Base-by-base conservation (phyloP, 2,888 invertebrate species). In the Ypsolopha sequella region DNA sequence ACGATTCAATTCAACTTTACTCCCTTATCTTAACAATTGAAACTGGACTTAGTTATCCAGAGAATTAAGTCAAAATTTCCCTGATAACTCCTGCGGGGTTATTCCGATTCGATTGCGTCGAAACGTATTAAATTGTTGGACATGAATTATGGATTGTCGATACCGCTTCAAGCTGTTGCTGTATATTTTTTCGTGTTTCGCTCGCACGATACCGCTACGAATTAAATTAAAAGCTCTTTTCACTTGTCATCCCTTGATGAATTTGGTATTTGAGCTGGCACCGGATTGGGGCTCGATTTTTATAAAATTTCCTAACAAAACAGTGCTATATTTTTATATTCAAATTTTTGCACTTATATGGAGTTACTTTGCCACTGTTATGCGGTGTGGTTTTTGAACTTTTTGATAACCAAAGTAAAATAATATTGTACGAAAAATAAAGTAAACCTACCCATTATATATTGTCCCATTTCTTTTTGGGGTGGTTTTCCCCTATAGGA, bases 101-200 rank as follows among this genome's bases (percentile, higher is more conserved):
- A 71, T 62, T 66, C 61, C 65, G 59, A 61, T 67, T 63, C 55
- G 55, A 57, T 59, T 60, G 60, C 59, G 65, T 66, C 60, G 67
- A 74, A 73, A 75, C 71, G 77, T 85, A 86, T 86, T 81, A 85
- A 85, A 86, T 84, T 86, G 85, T 85, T 75, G 75, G 81, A 84
- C 86, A 86, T 86, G 85, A 86, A 86, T 86, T 85, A 86, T 86
- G 84, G 84, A 86, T 86, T 86, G 85, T 85, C 86, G 86, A 86
- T 86, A 85, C 80, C 80, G 85, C 84, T 82, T 71, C 84, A 85
- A 86, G 86, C 86, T 86, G 86, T 85, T 82, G 78, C 80, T 79
- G 72, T 81, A 68, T 80, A 81, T 85, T 55, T 84, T 85, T 82
- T 79, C 73, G 70, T 76, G 72, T 76, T 78, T 63, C 77, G 76